Evolutionary conservation across 2,113 vertebrate species (phyloP), one percentile per base, ranked within the genome.

Genomic region (Melanocharis versteri): DNA sequence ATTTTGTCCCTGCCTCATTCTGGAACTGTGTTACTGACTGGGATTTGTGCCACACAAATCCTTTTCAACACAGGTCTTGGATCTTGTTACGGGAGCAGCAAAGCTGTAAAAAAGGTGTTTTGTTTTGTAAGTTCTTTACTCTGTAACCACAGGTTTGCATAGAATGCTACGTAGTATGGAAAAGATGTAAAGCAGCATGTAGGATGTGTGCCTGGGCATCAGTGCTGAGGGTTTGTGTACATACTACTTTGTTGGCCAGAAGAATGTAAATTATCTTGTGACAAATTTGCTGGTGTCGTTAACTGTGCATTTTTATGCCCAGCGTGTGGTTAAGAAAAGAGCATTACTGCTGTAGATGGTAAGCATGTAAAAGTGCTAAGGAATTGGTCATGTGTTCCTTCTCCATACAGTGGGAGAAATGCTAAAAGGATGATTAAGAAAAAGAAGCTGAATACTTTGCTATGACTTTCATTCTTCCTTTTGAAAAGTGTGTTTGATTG

Each of bases 401-500:
- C 71, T 80, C 39, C 68, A 1, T 51, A 33, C 3, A 6, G 40
- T 20, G 18, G 40, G 30, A 94, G 66, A 90, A 88, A 47, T 61
- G 42, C 18, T 71, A 45, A 76, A 37, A 58, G 35, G 35, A 28
- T 75, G 24, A 69, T 86, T 88, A 6, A 39, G 45, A 53, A 47
- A 69, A 70, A 17, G 24, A 70, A 70, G 42, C 10, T 2, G 47
- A 89, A 44, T 90, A 73, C 76, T 94, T 94, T 87, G 47, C 40
- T 86, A 5, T 92, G 96, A 94, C 93, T 96, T 94, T 97, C 80
- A 93, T 95, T 94, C 83, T 97, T 94, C 94, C 60, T 94, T 97
- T 94, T 75, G 83, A 89, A 89, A 50, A 87, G 24, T 90, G 7
- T 64, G 28, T 89, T 95, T 95, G 87, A 95, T 79, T 95, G 96